A percentile compares a stretch with the other conserved stretches of the same genome.
These are phyloP conservation scores for Oreochromis aureus DNA, from an alignment of 2,113 vertebrate genomes.

Conservation along the genomic window DNA sequence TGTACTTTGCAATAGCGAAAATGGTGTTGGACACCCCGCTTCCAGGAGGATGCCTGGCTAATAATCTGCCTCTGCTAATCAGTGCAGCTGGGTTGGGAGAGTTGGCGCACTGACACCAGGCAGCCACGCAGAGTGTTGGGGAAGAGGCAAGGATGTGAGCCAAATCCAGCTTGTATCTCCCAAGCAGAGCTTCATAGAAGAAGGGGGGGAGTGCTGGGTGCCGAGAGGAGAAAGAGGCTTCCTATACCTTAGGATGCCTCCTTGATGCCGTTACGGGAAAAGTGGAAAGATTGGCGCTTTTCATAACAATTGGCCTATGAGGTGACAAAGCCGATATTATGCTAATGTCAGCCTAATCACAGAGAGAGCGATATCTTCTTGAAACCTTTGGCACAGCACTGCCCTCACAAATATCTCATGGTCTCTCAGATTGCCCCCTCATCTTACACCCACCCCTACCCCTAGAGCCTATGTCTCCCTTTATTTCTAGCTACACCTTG, in stretches of 20 bases:
- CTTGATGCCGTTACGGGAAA: conserved; percentile 42
- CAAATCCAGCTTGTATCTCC: conserved; percentile 81
- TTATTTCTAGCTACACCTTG: background rate
- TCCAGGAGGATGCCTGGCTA: conserved; percentile 85
- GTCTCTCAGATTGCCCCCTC: conserved; percentile 3
- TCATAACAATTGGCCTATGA: conserved; percentile 63
- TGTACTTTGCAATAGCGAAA: conserved; percentile 72
- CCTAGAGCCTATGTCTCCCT: background rate
- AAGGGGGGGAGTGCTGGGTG: background rate
- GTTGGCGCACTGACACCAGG: conserved; percentile 80
- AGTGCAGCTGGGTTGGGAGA: conserved; percentile 80
- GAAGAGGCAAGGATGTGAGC: conserved; percentile 59
- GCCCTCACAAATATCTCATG: conserved; percentile 19
- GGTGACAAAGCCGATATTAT: conserved; percentile 73
- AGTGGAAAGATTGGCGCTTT: conserved; percentile 52
- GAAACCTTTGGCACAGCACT: conserved; percentile 50
- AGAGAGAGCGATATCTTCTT: conserved; percentile 48
- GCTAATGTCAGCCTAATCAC: conserved; percentile 73
- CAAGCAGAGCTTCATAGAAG: conserved; percentile 46
- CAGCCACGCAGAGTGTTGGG: conserved; percentile 58
- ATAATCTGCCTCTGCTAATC: conserved; percentile 88
- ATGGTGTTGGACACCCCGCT: conserved; percentile 38
- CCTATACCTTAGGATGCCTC: conserved; percentile 48
- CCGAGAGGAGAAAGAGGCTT: conserved; percentile 44
- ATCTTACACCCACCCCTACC: background rate